Percentiles rank a stretch among this genome's conserved stretches.
Evolutionary conservation across 2,113 vertebrate genomes (phyloP).

Genomic region (Myrmecophaga tridactyla): DNA sequence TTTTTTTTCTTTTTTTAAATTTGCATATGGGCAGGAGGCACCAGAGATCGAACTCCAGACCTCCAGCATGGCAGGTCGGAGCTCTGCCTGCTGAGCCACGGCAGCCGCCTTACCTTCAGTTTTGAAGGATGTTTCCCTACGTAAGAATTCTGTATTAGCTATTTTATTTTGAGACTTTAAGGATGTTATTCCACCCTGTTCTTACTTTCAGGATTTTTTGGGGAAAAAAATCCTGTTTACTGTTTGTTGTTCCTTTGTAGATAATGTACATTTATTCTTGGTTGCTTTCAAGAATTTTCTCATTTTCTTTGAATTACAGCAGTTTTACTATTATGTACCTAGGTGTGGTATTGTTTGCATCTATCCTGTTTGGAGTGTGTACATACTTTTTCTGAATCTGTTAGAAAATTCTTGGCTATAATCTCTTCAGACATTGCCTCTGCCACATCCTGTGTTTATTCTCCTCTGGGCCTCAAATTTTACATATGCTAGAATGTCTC

Average conservation of each 20-base stretch:
- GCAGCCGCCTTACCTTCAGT: no score
- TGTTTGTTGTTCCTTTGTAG: neutral
- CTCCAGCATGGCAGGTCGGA: no score
- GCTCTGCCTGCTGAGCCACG: no score
- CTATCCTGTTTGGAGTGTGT: neutral
- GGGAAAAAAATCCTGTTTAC: neutral
- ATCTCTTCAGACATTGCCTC: neutral
- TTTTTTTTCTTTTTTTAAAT: no score
- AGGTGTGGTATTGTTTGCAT: rapidly evolving
- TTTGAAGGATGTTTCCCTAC: neutral
- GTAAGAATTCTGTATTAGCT: neutral
- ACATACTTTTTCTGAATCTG: neutral
- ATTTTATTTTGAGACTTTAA: neutral
- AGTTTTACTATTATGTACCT: rapidly evolving
- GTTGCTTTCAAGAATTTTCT: neutral
- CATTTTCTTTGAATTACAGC: rapidly evolving
- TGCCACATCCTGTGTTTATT: neutral
- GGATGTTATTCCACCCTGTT: neutral
- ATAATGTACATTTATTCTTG: neutral
- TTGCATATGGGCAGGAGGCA: no score
- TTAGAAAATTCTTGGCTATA: neutral
- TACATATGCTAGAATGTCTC: neutral
- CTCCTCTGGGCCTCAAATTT: neutral
- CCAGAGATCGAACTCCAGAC: no score
- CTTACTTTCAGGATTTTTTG: neutral